Evolutionary conservation across 1,140 invertebrate species (phyloP), one percentile per base, ranked within the genome.

Genomic region (Drosophila parabipectinata): DNA sequence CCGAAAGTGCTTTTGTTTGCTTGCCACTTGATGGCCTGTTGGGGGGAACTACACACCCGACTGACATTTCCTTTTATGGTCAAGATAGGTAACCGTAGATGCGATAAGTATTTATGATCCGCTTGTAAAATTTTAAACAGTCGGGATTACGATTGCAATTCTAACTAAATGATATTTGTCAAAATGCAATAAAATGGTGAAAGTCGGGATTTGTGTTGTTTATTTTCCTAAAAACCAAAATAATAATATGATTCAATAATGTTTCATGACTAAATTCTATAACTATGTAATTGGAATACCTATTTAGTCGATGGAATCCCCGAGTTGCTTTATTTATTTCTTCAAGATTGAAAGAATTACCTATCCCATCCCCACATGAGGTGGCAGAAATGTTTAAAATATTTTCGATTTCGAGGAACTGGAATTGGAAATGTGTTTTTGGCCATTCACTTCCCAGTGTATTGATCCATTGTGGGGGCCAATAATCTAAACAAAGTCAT

Each of bases 1-100:
- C 41, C 52, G 12, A 72, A 61, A 61, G 47, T 59, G 62, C 56
- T 55, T 47, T 76, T 80, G 77, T 80, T 80, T 72, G 67, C 72
- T 21, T 34, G 44, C 37, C 28, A 63, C 64, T 60, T 39, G 21
- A 50, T 30, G 61, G 48, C 26, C 28, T 47, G 47, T 14, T 44
- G 21, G 54, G 76, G 76, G 81, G 81, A 84, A 81, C 45, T 62
- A 87, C 81, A 3, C 14, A 18, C 14, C 68, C 37, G 45, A 59
- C 34, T 61, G 44, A 21, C 59, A 34, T 64, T 59, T 59, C 58
- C 72, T 50, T 58, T 76, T 79, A 72, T 54, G 77, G 52, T 14
- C 57, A 77, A 77, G 52, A 34, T 52, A 61, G 77, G 64, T 50
- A n/a, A 30, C 28, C 54, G 58, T 15, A 21, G 51, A 57, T 15